Base-by-base conservation (phyloP, 2,113 vertebrate species). In the Lipophrys pholis region DNA sequence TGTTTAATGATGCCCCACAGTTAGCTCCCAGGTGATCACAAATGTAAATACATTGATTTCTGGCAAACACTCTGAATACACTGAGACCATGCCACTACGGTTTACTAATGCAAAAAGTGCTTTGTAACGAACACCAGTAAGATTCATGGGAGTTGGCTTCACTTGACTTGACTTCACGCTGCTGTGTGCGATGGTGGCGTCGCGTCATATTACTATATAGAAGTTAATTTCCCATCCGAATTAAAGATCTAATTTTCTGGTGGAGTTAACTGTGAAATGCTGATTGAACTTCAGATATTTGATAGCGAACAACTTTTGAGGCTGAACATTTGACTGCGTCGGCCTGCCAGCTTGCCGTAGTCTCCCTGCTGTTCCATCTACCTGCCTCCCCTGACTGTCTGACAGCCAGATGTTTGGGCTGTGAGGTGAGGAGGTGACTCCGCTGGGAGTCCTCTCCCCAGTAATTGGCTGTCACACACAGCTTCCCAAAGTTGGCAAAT, bases 391-490 rank as follows among this genome's bases (percentile, higher is more conserved):
- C 30, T 65, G 74, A 68, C 85, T 82, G 78, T 84, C 85, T 88
- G 89, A 90, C 88, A 82, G 87, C 85, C 91, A 91, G 91, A 90
- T 90, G 89, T 92, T 92, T 86, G 86, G 87, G 85, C 81, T 80
- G 76, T 38, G 83, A 80, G 91, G 86, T 90, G 90, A 90, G 89
- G 72, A 87, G 89, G 87, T 89, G 89, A 91, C 87, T 87, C 88
- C 85, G 39, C 82, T 81, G 89, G 84, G 91, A 91, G 82, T 84
- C 86, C 72, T 90, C 88, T 88, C 79, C 61, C 69, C 79, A 81
- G 89, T 92, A 92, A 92, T 92, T 92, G 91, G 87, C 89, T 91
- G 91, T 92, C 91, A 92, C 89, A 91, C 88, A 86, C 89, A 88
- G 87, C 87, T 88, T 88, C 89, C 89, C 80, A 88, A 90, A 91